Evolutionary conservation across 2,113 vertebrate species (phyloP).

Genomic region (Puntigrus tetrazona): DNA sequence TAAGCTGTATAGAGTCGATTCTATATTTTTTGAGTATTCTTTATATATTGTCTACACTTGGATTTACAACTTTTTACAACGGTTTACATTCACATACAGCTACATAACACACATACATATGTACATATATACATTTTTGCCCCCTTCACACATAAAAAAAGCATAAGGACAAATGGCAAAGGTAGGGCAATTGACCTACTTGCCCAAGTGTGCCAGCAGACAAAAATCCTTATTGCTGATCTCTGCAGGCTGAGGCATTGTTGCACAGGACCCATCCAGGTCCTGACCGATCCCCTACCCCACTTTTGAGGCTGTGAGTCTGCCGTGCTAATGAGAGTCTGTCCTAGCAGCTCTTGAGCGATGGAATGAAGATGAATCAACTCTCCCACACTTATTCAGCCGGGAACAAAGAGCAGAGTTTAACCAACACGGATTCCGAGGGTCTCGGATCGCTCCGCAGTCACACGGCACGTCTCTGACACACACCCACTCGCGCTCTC

Average conservation of each 20-base stretch:
- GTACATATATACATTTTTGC: too few relatives aligned
- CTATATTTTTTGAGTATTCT: too few relatives aligned
- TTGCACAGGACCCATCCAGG: not conserved
- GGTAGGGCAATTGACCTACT: not conserved
- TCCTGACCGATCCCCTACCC: not conserved
- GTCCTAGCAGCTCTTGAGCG: slow-evolving; percentile 2
- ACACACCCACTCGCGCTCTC: slow-evolving; percentile 39
- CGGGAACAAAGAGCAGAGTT: slow-evolving; percentile 48
- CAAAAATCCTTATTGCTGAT: not conserved
- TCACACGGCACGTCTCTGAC: slow-evolving; percentile 37
- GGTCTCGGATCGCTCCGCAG: slow-evolving; percentile 4
- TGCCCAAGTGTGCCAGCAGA: not conserved
- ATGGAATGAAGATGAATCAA: slow-evolving; percentile 22
- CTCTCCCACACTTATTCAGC: slow-evolving; percentile 53
- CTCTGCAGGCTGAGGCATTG: not conserved
- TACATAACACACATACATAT: too few relatives aligned
- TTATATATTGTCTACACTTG: too few relatives aligned
- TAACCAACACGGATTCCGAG: slow-evolving; percentile 36
- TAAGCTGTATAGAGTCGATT: too few relatives aligned
- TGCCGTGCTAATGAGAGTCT: slow-evolving; percentile 29
- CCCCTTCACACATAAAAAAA: not conserved
- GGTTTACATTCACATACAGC: too few relatives aligned
- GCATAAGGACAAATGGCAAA: not conserved
- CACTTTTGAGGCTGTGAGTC: not conserved
- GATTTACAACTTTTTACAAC: too few relatives aligned